Evolutionary conservation across 1,140 invertebrate genomes (phyloP).

Genomic region (Drosophila littoralis): DNA sequence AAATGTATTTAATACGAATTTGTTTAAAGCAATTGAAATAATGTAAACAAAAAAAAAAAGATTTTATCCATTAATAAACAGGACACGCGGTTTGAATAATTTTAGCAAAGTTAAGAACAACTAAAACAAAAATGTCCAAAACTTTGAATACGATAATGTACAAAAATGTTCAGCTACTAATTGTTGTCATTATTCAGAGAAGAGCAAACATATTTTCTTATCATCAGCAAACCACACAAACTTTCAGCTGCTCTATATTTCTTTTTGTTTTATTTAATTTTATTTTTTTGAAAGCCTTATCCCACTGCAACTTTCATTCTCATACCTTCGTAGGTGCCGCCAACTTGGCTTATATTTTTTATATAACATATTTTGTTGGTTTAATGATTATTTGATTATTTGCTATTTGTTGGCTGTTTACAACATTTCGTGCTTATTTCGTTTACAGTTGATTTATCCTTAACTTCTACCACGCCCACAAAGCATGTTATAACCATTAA

Average conservation of each 20-base stretch:
- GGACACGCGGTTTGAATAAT: conserved; percentile 19
- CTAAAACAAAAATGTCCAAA: conserved; percentile 80
- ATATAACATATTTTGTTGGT: conserved; percentile 1
- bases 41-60: conserved; percentile 41
- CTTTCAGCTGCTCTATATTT: conserved; percentile 22
- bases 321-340: conserved; percentile 1
- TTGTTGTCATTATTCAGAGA: conserved; percentile 46
- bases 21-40: conserved; percentile 27
- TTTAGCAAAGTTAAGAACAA: conserved; percentile 38
- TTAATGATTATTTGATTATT: conserved; percentile 38
- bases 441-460: conserved; percentile 81
- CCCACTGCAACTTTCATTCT: conserved; percentile 6
- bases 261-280: conserved; percentile 1
- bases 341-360: not conserved
- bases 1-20: conserved; percentile 41
- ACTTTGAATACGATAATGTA: conserved; percentile 84
- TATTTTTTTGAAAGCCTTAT: not conserved
- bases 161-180: conserved; percentile 57
- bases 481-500: conserved; percentile 82
- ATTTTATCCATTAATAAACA: conserved; percentile 17
- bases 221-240: conserved; percentile 37
- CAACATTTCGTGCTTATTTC: conserved; percentile 76
- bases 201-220: conserved; percentile 45
- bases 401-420: conserved; percentile 58
- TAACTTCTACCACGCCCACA: conserved; percentile 73